Evolutionary conservation across 2,888 invertebrate species (phyloP).

Genomic region (Cataglyphis livida): DNA sequence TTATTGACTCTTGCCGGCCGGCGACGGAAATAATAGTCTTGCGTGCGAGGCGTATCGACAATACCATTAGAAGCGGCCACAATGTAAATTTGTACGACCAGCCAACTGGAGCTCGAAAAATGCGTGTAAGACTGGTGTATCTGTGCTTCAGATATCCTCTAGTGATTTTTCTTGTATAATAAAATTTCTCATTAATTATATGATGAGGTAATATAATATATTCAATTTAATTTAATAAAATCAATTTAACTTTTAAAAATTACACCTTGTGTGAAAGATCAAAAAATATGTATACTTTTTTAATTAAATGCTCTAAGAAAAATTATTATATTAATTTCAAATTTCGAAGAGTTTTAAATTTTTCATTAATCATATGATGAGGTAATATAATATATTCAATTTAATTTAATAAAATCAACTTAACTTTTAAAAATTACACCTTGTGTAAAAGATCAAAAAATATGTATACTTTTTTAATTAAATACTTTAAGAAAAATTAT

Average conservation of each 20-base stretch:
- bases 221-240: not conserved
- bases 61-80: constrained; percentile 52
- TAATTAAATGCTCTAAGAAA: not conserved
- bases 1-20: constrained; percentile 57
- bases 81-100: constrained; percentile 40
- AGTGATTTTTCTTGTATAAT: not conserved
- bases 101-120: constrained; percentile 29
- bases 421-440: not conserved
- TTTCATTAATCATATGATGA: not conserved
- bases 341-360: not conserved
- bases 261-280: not conserved
- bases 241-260: not conserved
- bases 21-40: constrained; percentile 37
- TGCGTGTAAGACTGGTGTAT: not conserved
- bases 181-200: not conserved
- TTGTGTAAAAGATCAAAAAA: not conserved
- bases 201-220: not conserved
- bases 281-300: not conserved
- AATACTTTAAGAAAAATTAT: not conserved
- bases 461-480: not conserved
- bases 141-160: not conserved
- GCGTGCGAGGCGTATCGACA: constrained; percentile 40
- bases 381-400: not conserved
- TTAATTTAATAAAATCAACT: not conserved
- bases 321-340: not conserved